These are phyloP conservation scores for Alentia gelatinosa DNA, from an alignment of 2,888 invertebrate genomes.

Conservation along the genomic window DNA sequence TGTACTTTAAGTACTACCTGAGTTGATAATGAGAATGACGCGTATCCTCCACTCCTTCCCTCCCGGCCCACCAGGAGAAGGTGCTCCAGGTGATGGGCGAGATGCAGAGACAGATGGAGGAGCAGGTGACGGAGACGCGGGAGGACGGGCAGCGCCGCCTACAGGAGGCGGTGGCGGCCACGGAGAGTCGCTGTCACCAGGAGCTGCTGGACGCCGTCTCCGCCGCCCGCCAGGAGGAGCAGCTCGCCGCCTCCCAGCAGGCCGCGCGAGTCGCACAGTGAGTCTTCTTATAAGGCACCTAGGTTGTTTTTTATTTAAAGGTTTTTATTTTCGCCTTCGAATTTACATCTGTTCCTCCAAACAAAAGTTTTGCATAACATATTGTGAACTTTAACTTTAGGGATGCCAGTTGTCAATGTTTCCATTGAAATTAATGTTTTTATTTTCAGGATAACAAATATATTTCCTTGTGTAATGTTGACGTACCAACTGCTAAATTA, in stretches of 20 bases:
- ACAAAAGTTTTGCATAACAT: no score
- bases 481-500: no score
- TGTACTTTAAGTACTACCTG: no score
- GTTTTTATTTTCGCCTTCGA: background rate
- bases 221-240: constrained; percentile 69
- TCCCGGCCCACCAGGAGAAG: constrained; percentile 68
- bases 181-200: constrained; percentile 66
- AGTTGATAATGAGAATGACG: no score
- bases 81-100: constrained; percentile 72
- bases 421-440: no score
- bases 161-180: constrained; percentile 66
- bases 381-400: no score
- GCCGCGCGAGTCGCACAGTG: constrained; percentile 68
- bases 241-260: constrained; percentile 68
- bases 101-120: constrained; percentile 74
- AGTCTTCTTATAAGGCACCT: background rate
- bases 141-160: constrained; percentile 68
- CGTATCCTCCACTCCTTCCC: background rate
- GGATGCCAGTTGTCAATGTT: no score
- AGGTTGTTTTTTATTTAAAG: background rate
- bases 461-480: no score
- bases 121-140: constrained; percentile 72
- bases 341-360: background rate
- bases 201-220: constrained; percentile 68
- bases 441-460: no score